Evolutionary conservation across 1,140 invertebrate species (phyloP), one percentile per base, ranked within the genome.

Genomic region (Yoshiicerus persimilis): DNA sequence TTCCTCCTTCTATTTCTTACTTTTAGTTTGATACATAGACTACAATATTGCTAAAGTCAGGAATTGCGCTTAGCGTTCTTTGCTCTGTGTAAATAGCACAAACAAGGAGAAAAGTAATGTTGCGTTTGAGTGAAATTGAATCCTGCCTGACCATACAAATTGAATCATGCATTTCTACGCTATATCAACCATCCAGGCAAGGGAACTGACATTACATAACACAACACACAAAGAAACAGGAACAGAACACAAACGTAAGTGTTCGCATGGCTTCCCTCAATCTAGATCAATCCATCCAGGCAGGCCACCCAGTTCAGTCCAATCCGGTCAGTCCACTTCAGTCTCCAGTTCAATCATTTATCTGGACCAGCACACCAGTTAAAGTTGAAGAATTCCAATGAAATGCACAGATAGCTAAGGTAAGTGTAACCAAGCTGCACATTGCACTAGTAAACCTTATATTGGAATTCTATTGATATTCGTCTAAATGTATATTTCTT

Each of bases 211-310:
- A 80, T 80, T 80, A 34, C 75, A 38, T 80, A 30, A 80, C 30
- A 80, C 75, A 80, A 80, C 75, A 38, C n/a, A 30, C 23, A 80
- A n/a, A 34, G 75, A 80, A 38, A 38, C 32, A 80, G 30, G 34
- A 38, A 77, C 10, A 77, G 70, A 77, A 38, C 30, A 38, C 30
- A 38, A 80, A 38, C 34, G 75, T 34, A 80, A 38, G 32, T 80
- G 75, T 80, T 80, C 75, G 75, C 75, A 80, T 80, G 75, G 75
- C 75, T 80, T 80, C 75, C 75, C 32, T 80, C 75, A 80, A 80
- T 80, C 75, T n/a, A 80, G 75, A 80, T 30, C 75, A 80, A 36
- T 32, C 75, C 25, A 70, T 30, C 66, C 23, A 70, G 66, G 25
- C 66, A 56, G 47, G 20, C 47, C 47, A 56, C 16, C n/a, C 47